A percentile compares a stretch with the other conserved stretches of the same genome.
These are phyloP conservation scores for Cyphomyrus plagiostoma DNA, from an alignment of 2,113 vertebrate species.

Conservation along the genomic window DNA sequence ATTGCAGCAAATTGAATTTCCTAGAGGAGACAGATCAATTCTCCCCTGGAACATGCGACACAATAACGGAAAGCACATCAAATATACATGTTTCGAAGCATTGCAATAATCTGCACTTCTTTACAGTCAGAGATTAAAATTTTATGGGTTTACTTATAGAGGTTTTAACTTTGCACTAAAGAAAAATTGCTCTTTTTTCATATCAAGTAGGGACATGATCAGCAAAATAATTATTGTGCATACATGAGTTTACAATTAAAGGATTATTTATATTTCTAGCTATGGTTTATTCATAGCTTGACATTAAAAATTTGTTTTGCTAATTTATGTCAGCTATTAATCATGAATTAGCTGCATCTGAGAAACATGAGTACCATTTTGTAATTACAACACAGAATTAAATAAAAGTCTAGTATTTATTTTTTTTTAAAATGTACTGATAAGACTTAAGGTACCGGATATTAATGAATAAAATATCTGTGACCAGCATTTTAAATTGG, in stretches of 20 bases:
- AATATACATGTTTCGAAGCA: neutral
- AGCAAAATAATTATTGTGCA: neutral
- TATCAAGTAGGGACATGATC: neutral
- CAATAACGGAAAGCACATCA: neutral
- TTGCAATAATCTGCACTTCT: neutral
- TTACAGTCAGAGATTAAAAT: neutral
- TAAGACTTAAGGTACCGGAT: neutral
- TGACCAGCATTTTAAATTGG: neutral
- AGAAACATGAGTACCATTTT: neutral
- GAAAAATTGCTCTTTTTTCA: neutral
- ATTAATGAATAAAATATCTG: neutral
- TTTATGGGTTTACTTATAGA: neutral
- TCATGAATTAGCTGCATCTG: constrained; percentile 7
- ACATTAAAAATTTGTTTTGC: neutral
- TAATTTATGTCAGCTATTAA: constrained; percentile 4
- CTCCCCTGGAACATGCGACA: neutral
- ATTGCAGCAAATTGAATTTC: neutral
- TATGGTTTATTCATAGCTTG: constrained; percentile 6
- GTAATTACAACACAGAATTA: neutral
- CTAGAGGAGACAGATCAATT: neutral
- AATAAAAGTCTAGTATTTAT: neutral
- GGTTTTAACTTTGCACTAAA: neutral
- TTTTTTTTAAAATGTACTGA: neutral
- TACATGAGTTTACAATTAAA: neutral
- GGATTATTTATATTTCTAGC: neutral